Conservation (phyloP, 2,888 invertebrate species). For the Hofmannophila pseudospretella region DNA sequence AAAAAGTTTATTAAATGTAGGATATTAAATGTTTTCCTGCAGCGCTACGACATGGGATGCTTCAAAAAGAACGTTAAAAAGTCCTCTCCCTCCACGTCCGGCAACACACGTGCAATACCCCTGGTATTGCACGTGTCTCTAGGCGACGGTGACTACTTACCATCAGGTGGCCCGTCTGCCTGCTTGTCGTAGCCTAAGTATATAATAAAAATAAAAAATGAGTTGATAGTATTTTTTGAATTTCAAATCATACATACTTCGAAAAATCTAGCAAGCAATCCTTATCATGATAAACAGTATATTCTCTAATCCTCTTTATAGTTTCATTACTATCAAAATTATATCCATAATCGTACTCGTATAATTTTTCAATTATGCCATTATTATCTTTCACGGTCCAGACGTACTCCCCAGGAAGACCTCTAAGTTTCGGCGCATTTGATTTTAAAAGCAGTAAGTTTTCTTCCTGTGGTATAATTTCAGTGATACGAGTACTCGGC, state of each 20-base stretch:
- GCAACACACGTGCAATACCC: too few relatives aligned
- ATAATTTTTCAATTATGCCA: slow-evolving; percentile 61
- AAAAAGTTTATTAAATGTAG: too few relatives aligned
- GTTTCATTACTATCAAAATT: slow-evolving; percentile 52
- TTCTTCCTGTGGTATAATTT: slow-evolving; percentile 27
- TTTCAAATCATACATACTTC: slow-evolving; percentile 26
- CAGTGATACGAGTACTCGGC: slow-evolving; percentile 19
- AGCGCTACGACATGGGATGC: too few relatives aligned
- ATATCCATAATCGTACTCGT: slow-evolving; percentile 50
- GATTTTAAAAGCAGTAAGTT: slow-evolving; percentile 26
- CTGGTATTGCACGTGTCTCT: too few relatives aligned
- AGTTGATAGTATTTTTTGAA: too few relatives aligned
- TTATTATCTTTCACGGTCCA: slow-evolving; percentile 66
- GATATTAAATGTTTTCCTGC: too few relatives aligned
- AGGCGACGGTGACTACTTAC: too few relatives aligned
- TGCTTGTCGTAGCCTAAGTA: too few relatives aligned
- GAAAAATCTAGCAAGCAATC: slow-evolving; percentile 56
- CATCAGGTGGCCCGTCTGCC: too few relatives aligned
- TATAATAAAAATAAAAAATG: too few relatives aligned
- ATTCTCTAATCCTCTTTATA: slow-evolving; percentile 55
- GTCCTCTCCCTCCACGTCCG: too few relatives aligned
- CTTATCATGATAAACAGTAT: slow-evolving; percentile 63
- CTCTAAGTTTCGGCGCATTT: slow-evolving; percentile 45
- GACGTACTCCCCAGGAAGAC: slow-evolving; percentile 57
- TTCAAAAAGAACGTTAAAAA: too few relatives aligned